Conservation (phyloP, 2,888 invertebrate species). For the Amphipyra berbera region DNA sequence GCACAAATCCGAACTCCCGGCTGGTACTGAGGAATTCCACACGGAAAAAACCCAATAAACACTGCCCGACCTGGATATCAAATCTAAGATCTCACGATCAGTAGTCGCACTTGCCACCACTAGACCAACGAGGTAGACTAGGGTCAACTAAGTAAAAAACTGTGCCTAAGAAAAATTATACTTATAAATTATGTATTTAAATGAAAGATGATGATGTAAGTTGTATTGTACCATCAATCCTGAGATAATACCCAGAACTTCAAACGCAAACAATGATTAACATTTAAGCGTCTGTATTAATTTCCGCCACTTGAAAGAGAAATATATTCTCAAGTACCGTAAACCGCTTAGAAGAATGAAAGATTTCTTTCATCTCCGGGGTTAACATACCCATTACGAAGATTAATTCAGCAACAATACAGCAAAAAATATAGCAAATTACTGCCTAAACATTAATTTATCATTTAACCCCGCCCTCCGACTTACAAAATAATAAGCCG, state of each 20-base stretch:
- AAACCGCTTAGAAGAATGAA: slow-evolving; percentile 52
- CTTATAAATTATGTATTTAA: too few relatives aligned
- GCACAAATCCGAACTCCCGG: too few relatives aligned
- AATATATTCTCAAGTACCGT: slow-evolving; percentile 54
- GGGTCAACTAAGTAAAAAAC: too few relatives aligned
- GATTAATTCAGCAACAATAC: slow-evolving; percentile 68
- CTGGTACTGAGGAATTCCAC: too few relatives aligned
- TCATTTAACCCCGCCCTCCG: slow-evolving; percentile 74
- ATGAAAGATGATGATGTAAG: neutral
- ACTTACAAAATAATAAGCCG: slow-evolving; percentile 65
- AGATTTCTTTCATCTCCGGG: slow-evolving; percentile 58
- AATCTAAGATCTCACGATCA: too few relatives aligned
- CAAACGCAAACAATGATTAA: slow-evolving; percentile 26
- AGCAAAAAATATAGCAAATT: slow-evolving; percentile 79
- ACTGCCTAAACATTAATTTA: slow-evolving; percentile 79
- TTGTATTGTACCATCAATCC: slow-evolving; percentile 9
- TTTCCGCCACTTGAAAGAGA: slow-evolving; percentile 39
- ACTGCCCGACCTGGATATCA: too few relatives aligned
- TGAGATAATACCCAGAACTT: slow-evolving; percentile 13
- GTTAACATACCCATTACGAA: slow-evolving; percentile 68
- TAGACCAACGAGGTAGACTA: too few relatives aligned
- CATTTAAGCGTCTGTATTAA: slow-evolving; percentile 33
- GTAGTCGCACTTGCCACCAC: too few relatives aligned
- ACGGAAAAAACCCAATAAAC: too few relatives aligned
- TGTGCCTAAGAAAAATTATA: too few relatives aligned